These are phyloP conservation scores for Drosophila lini DNA, from an alignment of 1,140 invertebrate species.

Conservation along the genomic window DNA sequence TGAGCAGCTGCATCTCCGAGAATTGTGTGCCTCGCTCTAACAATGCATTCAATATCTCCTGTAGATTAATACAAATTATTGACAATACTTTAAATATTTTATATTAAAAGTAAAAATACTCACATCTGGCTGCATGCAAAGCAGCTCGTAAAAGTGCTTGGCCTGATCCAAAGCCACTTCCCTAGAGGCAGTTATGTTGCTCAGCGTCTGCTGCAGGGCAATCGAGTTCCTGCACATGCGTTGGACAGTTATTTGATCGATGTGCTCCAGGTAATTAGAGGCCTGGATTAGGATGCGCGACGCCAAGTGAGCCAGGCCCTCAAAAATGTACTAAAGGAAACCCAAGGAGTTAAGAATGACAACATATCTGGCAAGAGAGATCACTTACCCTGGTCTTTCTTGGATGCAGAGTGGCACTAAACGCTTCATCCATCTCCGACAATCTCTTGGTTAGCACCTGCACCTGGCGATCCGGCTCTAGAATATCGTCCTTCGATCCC, in stretches of 20 bases:
- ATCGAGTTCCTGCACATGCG: constrained; percentile 95
- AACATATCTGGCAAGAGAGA: not conserved
- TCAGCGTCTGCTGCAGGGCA: constrained; percentile 93
- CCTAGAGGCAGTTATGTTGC: constrained; percentile 92
- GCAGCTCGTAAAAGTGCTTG: constrained; percentile 94
- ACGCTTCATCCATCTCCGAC: constrained; percentile 91
- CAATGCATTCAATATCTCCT: constrained; percentile 93
- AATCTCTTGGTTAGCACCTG: constrained; percentile 92
- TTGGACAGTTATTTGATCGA: constrained; percentile 92
- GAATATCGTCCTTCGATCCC: constrained; percentile 85
- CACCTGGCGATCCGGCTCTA: constrained; percentile 93
- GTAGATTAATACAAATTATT: constrained; percentile 25
- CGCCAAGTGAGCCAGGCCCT: constrained; percentile 95
- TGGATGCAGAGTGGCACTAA: constrained; percentile 89
- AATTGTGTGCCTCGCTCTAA: constrained; percentile 93
- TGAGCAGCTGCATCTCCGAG: constrained; percentile 93
- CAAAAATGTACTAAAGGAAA: constrained; percentile 94
- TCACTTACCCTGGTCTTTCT: constrained; percentile 90
- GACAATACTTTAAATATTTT: no score
- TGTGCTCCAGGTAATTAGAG: constrained; percentile 91
- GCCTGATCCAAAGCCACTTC: constrained; percentile 95
- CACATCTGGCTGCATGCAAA: constrained; percentile 92
- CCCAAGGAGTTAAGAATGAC: not conserved
- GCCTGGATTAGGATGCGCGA: constrained; percentile 94
- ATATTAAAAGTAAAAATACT: not conserved